Percentiles rank a stretch among this genome's conserved stretches.
phyloP scores from a whole-genome alignment of 53 echinoderm and acorn worm species.

The Stichopus horrens region DNA sequence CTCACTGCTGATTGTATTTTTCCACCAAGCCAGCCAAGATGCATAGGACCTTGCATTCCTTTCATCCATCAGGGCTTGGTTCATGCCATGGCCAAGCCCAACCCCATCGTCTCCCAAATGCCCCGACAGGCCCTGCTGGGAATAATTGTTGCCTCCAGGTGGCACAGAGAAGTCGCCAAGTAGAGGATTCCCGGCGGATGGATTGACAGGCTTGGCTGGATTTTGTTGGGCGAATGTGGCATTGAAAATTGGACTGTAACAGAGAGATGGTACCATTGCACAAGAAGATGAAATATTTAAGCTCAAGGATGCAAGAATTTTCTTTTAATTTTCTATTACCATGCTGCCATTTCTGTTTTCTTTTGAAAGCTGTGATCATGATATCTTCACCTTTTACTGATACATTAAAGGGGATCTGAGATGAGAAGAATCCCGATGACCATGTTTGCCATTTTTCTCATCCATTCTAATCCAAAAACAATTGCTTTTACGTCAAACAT shows the following conservation, averaged over 20 bases:
- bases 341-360: too few species aligned
- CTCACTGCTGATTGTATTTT: constrained; percentile 84
- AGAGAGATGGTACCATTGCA: not conserved
- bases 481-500: too few species aligned
- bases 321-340: too few species aligned
- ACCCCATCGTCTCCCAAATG: constrained; percentile 12
- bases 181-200: constrained; percentile 13
- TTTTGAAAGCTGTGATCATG: too few species aligned
- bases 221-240: constrained; percentile 89
- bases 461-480: too few species aligned
- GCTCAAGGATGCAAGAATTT: too few species aligned
- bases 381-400: too few species aligned
- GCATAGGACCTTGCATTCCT: constrained; percentile 87
- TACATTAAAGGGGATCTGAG: too few species aligned
- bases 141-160: constrained; percentile 15
- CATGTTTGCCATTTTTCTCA: too few species aligned
- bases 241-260: constrained; percentile 88
- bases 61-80: constrained; percentile 74
- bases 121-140: constrained; percentile 33
- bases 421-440: too few species aligned
- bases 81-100: constrained; percentile 46
- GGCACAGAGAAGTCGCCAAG: constrained; percentile 31
- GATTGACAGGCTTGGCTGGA: constrained; percentile 51
- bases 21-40: constrained; percentile 96
- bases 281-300: too few species aligned